Conservation (phyloP, 2,888 invertebrate genomes). For the Drosophila picticornis region DNA sequence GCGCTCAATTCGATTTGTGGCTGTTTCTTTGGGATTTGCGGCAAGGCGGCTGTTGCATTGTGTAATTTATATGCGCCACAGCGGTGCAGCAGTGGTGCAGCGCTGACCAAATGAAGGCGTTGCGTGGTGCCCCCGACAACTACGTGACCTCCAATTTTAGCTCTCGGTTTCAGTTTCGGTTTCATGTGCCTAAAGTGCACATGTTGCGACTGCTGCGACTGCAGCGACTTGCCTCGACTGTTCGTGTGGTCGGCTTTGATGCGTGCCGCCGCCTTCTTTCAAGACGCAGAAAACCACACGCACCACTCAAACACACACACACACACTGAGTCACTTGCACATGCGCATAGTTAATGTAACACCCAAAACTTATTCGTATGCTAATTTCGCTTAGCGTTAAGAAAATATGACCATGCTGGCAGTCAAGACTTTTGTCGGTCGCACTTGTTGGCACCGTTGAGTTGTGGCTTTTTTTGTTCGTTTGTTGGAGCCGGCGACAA, state of each 20-base stretch:
- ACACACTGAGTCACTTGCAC: conserved; percentile 12
- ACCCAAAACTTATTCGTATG: conserved; percentile 71
- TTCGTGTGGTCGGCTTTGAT: conserved; percentile 74
- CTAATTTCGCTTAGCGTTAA: conserved; percentile 69
- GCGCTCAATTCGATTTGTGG: conserved; percentile 68
- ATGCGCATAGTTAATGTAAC: conserved; percentile 31
- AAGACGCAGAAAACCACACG: conserved; percentile 59
- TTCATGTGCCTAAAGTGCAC: conserved; percentile 70
- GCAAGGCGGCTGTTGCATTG: conserved; percentile 54
- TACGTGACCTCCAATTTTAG: conserved; percentile 79
- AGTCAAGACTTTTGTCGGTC: conserved; percentile 8
- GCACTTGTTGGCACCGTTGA: conserved; percentile 56
- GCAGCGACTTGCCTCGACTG: conserved; percentile 22
- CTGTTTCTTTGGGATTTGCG: conserved; percentile 16
- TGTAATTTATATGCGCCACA: conserved; percentile 74
- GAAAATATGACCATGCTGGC: conserved; percentile 50
- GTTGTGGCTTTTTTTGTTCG: conserved; percentile 38
- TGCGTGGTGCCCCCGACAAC: conserved; percentile 61
- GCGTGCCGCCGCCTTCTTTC: conserved; percentile 58
- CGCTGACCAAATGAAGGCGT: conserved; percentile 64
- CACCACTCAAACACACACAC: conserved; percentile 37
- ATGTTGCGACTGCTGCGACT: conserved; percentile 64
- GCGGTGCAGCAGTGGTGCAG: conserved; percentile 23
- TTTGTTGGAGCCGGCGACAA: conserved; percentile 51
- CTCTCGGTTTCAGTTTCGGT: conserved; percentile 64